Base-by-base conservation (phyloP, 2,113 vertebrate genomes). In the Apteryx owenii region DNA sequence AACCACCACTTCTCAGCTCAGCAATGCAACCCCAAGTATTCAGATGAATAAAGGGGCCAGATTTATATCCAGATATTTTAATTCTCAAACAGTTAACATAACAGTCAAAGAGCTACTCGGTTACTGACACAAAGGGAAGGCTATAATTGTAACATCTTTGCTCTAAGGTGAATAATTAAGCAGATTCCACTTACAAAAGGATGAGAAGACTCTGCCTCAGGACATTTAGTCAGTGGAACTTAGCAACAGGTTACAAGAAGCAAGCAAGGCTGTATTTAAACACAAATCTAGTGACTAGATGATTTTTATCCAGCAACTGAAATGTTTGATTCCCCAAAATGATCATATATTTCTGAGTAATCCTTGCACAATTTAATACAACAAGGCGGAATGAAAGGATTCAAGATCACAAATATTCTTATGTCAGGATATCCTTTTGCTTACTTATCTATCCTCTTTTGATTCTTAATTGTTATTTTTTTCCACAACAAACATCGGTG, bases 111-210 rank as follows among this genome's bases (percentile, higher is more conserved):
- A 95, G 73, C 60, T 40, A 72, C 83, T 90, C 48, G 81, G 73
- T 96, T 97, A 78, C 91, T 89, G 65, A 78, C 79, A 97, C 94
- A 97, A 97, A 97, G 79, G 61, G 48, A 95, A 96, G 88, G 91
- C 93, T 96, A 70, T 89, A 95, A 96, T 90, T 96, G 93, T 94
- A 96, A 94, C 89, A 95, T 91, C 93, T 91, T 96, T 91, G 91
- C 93, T 95, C 81, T 85, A 83, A 95, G 95, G 95, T 95, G 95
- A 98, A 96, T 92, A 95, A 97, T 97, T 96, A 97, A 95, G 95
- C 81, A 95, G 94, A 97, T 88, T 95, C 91, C 91, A 92, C 94
- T 95, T 93, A 96, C 95, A 96, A 97, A 97, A 94, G 96, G 90
- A 93, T 96, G 90, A 95, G 95, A 97, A 95, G 81, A 93, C 76